Percentiles rank a stretch among this genome's conserved stretches.
phyloP scores from a whole-genome alignment of 2,113 vertebrate genomes.

The Tursiops truncatus region DNA sequence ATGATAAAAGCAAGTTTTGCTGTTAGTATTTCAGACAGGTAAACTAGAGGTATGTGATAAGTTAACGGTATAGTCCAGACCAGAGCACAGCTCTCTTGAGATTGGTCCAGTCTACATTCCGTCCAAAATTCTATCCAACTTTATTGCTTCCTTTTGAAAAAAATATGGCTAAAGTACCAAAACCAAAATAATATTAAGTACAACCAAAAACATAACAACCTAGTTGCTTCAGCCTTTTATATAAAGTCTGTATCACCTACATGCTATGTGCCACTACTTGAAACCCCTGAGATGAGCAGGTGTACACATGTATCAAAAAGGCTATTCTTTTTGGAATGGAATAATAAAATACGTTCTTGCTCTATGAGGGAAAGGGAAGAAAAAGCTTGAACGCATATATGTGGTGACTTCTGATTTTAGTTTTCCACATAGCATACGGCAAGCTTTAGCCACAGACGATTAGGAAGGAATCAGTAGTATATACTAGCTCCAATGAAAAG shows the following conservation, averaged over 20 bases:
- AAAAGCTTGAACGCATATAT: neutral
- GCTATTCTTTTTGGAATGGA: neutral
- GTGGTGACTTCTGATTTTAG: neutral
- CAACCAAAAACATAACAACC: neutral
- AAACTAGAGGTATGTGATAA: neutral
- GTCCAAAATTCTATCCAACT: neutral
- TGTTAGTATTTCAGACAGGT: neutral
- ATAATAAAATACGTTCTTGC: neutral
- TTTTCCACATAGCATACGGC: neutral
- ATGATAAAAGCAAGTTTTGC: slow-evolving; percentile 1
- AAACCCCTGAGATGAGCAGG: neutral
- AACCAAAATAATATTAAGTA: neutral
- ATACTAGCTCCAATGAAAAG: neutral
- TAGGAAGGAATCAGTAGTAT: neutral
- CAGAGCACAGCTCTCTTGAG: neutral
- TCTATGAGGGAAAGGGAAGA: neutral
- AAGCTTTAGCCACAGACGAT: neutral
- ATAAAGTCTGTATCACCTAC: neutral
- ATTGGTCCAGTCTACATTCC: neutral
- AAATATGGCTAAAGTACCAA: neutral
- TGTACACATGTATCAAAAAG: neutral
- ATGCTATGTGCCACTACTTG: neutral
- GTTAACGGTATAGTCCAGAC: neutral
- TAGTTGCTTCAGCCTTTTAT: neutral
- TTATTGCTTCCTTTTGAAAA: slow-evolving; percentile 2